Evolutionary conservation across 2,113 vertebrate genomes (phyloP).

Genomic region (Brevimyrus niger): DNA sequence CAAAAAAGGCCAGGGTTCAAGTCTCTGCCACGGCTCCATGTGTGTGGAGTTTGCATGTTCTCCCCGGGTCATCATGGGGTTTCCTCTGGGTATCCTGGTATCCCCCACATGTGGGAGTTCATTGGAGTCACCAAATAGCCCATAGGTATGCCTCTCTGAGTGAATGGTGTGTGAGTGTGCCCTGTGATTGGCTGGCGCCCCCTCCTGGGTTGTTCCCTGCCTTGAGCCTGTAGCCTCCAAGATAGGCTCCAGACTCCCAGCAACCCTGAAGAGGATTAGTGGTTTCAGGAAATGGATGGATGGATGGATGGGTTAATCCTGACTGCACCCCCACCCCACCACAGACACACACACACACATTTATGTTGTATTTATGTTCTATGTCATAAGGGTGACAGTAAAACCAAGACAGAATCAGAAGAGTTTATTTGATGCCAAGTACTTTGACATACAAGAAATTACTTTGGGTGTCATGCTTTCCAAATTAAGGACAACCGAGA

Average conservation of each 20-base stretch:
- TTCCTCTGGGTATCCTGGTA: neutral
- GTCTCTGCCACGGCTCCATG: neutral
- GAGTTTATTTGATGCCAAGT: neutral
- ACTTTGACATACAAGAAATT: neutral
- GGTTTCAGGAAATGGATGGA: neutral
- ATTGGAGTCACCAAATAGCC: too few species aligned
- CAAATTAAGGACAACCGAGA: neutral
- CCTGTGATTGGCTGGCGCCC: neutral
- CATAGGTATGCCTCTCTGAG: too few species aligned
- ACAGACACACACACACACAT: neutral
- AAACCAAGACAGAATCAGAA: neutral
- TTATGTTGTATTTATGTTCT: neutral
- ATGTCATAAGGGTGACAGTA: neutral
- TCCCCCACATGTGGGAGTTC: too few species aligned
- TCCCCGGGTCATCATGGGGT: neutral
- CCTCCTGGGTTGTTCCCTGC: neutral
- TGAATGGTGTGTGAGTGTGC: too few species aligned
- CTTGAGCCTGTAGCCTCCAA: neutral
- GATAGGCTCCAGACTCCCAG: neutral
- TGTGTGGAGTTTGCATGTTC: neutral
- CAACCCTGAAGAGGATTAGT: neutral
- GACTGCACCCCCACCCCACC: neutral
- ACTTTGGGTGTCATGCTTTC: neutral
- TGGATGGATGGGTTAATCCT: neutral
- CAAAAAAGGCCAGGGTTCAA: neutral